Evolutionary conservation across 2,113 vertebrate species (phyloP).

Genomic region (Barbus barbus): DNA sequence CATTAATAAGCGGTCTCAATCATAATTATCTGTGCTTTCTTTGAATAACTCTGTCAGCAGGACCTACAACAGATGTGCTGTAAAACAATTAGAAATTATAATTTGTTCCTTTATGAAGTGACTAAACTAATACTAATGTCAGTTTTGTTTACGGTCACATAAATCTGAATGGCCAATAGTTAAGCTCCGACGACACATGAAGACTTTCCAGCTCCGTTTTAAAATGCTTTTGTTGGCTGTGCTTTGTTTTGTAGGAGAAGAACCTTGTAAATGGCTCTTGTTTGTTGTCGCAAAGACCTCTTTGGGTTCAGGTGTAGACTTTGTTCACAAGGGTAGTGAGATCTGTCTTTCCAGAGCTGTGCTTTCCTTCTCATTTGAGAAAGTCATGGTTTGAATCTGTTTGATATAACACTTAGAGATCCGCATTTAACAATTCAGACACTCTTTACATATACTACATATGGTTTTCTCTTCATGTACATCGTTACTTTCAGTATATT

Average conservation of each 20-base stretch:
- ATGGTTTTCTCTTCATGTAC: conserved; percentile 19
- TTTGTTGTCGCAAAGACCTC: no score
- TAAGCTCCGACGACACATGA: background rate
- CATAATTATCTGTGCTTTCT: background rate
- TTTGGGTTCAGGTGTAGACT: no score
- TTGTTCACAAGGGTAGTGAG: background rate
- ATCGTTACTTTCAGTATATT: conserved; percentile 18
- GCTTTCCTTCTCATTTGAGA: background rate
- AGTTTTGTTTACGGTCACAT: conserved; percentile 3
- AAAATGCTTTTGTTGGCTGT: conserved; percentile 12
- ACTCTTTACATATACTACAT: background rate
- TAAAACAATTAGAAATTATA: background rate
- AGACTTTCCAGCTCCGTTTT: background rate
- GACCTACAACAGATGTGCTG: background rate
- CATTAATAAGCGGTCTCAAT: background rate
- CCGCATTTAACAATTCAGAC: background rate
- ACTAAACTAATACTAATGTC: background rate
- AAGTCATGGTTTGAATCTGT: background rate
- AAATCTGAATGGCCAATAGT: background rate
- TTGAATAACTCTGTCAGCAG: background rate
- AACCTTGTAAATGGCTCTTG: no score
- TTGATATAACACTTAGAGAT: conserved; percentile 8
- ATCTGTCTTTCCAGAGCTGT: background rate
- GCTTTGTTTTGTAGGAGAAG: no score
- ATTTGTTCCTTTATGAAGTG: no score